Evolutionary conservation across 2,113 vertebrate species (phyloP), one percentile per base, ranked within the genome.

Genomic region (rat (Rattus norvegicus)): DNA sequence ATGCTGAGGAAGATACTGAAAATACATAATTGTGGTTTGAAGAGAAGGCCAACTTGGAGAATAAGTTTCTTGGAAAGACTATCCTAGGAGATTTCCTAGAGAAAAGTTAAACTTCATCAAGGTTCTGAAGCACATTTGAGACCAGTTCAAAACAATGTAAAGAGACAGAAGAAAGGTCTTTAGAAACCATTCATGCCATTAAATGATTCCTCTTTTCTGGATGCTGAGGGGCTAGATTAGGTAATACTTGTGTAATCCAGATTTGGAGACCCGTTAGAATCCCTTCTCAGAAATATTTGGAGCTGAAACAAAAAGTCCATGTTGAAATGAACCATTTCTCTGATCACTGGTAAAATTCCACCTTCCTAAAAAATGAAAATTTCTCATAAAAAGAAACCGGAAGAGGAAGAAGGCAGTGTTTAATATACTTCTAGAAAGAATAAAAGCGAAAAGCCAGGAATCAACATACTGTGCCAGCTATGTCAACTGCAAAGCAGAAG

Each of bases 1-100:
- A 97, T 0, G 95, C 98, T 3, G 98, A 98, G 0, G 98, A 99
- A 10, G 98, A 98, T 14, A 33, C 9, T 0, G 56, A 92, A 61
- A 92, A 91, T 7, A 96, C 98, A 14, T 99, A 99, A 65, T 80
- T 97, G 20, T 99, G 99, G 99, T 99, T 99, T 97, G 99, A 99
- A 26, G 88, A 97, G 95, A 98, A 97, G 95, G 97, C 97, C 36
- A 95, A 97, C 54, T 75, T 96, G 92, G 98, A 98, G 94, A 98
- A 97, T 43, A 30, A 97, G 5, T 93, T 98, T 95, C 97, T 98
- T 96, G 94, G 26, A 36, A 97, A 94, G 90, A 98, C 97, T 67
- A 22, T 96, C 85, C 26, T 28, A 19, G 75, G 88, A 22, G 19
- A 93, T 97, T 95, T 94, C 93, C 94, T 67, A 89, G 30, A 98